phyloP scores from a whole-genome alignment of 2,797 vertebrate species.

The Lacerta agilis region DNA sequence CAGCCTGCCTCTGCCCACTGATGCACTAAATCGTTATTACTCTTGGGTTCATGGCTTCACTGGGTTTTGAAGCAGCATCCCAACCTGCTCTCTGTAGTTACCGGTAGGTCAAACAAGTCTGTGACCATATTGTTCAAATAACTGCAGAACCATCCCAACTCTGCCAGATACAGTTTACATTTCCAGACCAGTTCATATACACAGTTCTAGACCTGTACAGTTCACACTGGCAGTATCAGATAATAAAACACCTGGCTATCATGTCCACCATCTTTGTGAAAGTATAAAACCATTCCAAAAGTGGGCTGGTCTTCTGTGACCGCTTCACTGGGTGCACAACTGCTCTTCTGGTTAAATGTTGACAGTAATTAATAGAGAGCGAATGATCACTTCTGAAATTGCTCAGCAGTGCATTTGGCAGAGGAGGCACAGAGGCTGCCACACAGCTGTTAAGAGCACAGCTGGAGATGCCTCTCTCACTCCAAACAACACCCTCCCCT shows the following conservation, averaged over 20 bases:
- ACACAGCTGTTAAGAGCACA: not conserved
- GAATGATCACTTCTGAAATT: not conserved
- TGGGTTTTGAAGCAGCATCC: not conserved
- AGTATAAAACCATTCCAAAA: not conserved
- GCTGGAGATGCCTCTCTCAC: not conserved
- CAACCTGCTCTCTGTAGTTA: too few species aligned
- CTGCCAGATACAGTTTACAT: not conserved
- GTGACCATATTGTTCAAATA: not conserved
- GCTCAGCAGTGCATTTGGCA: not conserved
- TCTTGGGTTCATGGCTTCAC: not conserved
- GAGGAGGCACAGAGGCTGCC: not conserved
- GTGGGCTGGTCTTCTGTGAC: not conserved
- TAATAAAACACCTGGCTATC: not conserved
- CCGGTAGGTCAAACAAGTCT: not conserved
- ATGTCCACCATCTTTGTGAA: not conserved
- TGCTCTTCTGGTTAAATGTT: not conserved
- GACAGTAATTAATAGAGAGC: slow-evolving; percentile 1
- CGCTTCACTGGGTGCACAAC: not conserved
- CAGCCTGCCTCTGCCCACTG: not conserved
- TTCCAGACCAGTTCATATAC: not conserved
- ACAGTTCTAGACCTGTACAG: not conserved
- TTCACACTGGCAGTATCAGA: not conserved
- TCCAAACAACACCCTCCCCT: not conserved
- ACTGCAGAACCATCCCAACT: not conserved
- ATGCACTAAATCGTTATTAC: too few species aligned